Base-by-base conservation (phyloP, 2,888 invertebrate genomes). In the Esperia sulphurella region DNA sequence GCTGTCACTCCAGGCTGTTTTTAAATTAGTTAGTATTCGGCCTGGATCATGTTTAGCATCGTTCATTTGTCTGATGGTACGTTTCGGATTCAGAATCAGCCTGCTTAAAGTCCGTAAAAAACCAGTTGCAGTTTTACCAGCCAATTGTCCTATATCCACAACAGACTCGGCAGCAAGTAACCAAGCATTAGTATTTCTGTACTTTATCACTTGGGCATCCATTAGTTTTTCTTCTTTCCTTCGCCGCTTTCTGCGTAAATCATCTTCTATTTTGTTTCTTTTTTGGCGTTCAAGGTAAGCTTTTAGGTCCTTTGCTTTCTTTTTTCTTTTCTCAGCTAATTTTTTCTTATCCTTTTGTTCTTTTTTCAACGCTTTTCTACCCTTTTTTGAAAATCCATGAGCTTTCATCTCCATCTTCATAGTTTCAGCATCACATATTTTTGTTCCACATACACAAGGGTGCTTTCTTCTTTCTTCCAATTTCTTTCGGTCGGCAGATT, bases 121-220 rank as follows among this genome's bases (percentile, higher is more conserved):
- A n/a, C 48, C 56, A 5, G 10, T 10, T 30, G 50, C 14, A 29
- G 57, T 50, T 1, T 52, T 58, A 12, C 50, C 12, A 9, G 59
- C 57, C 8, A 61, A 30, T 50, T 54, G 63, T 6, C 55, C 54
- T 6, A 65, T 38, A 41, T 67, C 68, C 44, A 59, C 29, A 0
- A 55, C 8, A 10, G 71, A 65, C 49, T 72, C 70, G 7, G 62
- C 52, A 1, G 58, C 41, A 14, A 67, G 50, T 5, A 51, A 9
- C 3, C 46, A 3, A 37, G 66, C 65, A 49, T 52, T 38, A 3
- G 55, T 43, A 8, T 58, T 47, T 48, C 56, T 63, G 33, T 39
- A 44, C 45, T 50, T 54, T 30, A 52, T 46, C 3, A 59, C 48
- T 48, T 53, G 57, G 35, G 50, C 51, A 13, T 59, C 55, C 46